Evolutionary conservation across 2,113 vertebrate species (phyloP), one percentile per base, ranked within the genome.

Genomic region (Muntiacus muntjak): DNA sequence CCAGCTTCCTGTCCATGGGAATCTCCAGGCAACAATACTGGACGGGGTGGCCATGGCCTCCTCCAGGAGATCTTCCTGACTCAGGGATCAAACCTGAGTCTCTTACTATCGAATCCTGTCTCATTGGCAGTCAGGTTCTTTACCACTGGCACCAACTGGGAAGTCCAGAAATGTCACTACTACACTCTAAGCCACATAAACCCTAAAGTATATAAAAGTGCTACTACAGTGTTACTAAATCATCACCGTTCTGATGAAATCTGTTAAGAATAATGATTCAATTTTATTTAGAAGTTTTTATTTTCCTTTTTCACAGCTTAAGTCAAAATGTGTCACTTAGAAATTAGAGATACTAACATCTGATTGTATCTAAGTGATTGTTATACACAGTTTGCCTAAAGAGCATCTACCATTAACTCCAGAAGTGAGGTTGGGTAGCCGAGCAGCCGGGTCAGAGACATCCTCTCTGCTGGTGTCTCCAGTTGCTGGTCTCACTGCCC

Each of bases 361-460:
- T 74, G 19, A 21, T 74, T 25, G 19, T 74, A 40, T 74, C 67
- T 9, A 40, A 0, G 19, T 54, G 36, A 58, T 71, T 67, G 16
- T 57, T 43, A 36, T 12, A 10, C 1, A 3, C 9, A 4, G 1
- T 93, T 91, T 93, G 9, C 33, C 26, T 36, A 64, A 40, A 57
- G n/a, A 47, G 30, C 6, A 13, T 36, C 82, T 82, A 85, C 45
- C 3, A 0, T 87, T 57, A 67, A 12, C 58, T 15, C 10, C 1
- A 8, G 25, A 33, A 83, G 23, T 1, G 0, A 6, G 26, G 21
- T 2, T 25, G n/a, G n/a, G 3, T 25, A 12, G 8, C 55, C 0
- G 2, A 83, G 40, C 5, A 10, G 1, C 11, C 1, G 6, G 1
- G 16, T 33, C 6, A 26, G 57, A 81, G 67, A 28, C 7, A 10